phyloP scores from a whole-genome alignment of 2,888 invertebrate species.

The Seira musarum region DNA sequence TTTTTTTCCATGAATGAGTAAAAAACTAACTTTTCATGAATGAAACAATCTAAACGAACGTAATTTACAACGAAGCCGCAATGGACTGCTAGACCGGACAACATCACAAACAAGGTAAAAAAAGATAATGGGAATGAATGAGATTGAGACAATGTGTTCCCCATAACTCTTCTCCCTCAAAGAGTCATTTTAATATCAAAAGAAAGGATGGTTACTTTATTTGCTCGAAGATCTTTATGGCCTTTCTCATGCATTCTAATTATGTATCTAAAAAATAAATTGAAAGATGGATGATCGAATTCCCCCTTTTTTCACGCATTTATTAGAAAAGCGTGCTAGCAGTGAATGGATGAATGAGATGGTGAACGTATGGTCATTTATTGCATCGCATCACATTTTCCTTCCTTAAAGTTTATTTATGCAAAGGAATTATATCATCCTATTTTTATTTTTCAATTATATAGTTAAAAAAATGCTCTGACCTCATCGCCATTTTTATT shows the following conservation, averaged over 20 bases:
- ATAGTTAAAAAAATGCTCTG: constrained; percentile 19
- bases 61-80: constrained; percentile 22
- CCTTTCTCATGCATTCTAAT: not conserved
- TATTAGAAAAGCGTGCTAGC: too few species aligned
- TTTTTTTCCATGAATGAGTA: constrained; percentile 56
- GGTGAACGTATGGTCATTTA: constrained; percentile 4
- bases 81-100: not conserved
- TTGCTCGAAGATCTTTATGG: not conserved
- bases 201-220: constrained; percentile 4
- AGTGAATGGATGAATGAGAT: not conserved
- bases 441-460: constrained; percentile 5
- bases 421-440: constrained; percentile 56
- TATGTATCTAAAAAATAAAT: constrained; percentile 1
- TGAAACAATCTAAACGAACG: constrained; percentile 19
- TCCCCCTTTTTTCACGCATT: too few species aligned
- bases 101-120: constrained; percentile 7
- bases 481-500: constrained; percentile 42
- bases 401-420: constrained; percentile 28
- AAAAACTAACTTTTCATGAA: constrained; percentile 22
- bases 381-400: not conserved
- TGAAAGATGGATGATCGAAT: not conserved
- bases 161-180: constrained; percentile 31
- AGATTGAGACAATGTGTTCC: not conserved
- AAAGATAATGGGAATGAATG: constrained; percentile 31
- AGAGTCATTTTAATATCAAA: constrained; percentile 56